phyloP scores from a whole-genome alignment of 1,140 invertebrate genomes.

The Macrobrachium rosenbergii region DNA sequence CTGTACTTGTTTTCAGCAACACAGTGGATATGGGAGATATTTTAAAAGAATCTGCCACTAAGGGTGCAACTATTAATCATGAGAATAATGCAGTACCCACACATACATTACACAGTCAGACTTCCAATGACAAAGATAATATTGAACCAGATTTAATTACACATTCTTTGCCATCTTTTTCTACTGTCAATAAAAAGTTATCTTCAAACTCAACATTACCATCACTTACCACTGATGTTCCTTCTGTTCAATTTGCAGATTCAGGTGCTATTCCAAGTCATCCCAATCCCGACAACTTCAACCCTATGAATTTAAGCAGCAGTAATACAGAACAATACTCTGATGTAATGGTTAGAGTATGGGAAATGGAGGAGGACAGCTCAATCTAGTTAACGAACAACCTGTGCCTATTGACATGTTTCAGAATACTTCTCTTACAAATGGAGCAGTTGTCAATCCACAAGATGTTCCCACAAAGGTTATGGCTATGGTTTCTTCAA shows the following conservation, averaged over 20 bases:
- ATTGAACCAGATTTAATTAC: too few relatives aligned
- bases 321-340: not conserved
- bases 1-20: too few relatives aligned
- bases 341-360: not conserved
- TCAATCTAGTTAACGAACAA: not conserved
- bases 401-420: not conserved
- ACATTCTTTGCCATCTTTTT: not conserved
- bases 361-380: conserved; percentile 1
- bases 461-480: too few relatives aligned
- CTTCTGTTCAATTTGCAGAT: conserved; percentile 33
- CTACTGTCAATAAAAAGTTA: not conserved
- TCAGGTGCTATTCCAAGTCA: not conserved
- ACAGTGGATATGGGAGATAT: too few relatives aligned
- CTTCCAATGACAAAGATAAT: too few relatives aligned
- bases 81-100: too few relatives aligned
- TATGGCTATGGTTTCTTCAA: too few relatives aligned
- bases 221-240: not conserved
- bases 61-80: too few relatives aligned
- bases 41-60: too few relatives aligned
- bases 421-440: not conserved
- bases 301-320: not conserved
- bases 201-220: too few relatives aligned
- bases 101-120: too few relatives aligned
- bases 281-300: not conserved
- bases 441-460: not conserved